These are phyloP conservation scores for Cheilosia grossa DNA, from an alignment of 2,888 invertebrate genomes.

Conservation along the genomic window DNA sequence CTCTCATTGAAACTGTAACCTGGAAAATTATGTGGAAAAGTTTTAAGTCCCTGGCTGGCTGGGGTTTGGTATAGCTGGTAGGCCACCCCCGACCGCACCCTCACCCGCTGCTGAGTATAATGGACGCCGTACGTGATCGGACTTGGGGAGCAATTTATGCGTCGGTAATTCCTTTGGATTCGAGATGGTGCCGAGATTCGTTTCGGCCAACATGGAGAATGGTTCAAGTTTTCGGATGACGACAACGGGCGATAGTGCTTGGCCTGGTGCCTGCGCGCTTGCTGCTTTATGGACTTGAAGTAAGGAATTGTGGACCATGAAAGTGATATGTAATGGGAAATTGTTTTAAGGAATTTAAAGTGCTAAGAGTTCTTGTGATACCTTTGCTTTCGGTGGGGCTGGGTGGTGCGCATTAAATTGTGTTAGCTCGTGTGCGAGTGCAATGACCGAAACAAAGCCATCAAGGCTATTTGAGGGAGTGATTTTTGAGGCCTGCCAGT, in stretches of 20 bases:
- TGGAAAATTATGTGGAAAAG: slow-evolving; percentile 74
- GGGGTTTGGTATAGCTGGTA: not conserved
- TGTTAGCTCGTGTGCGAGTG: slow-evolving; percentile 37
- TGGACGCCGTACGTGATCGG: slow-evolving; percentile 67
- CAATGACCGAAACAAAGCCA: slow-evolving; percentile 28
- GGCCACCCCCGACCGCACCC: not conserved
- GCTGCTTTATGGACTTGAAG: slow-evolving; percentile 64
- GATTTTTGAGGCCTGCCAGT: slow-evolving; percentile 1
- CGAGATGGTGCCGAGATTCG: slow-evolving; percentile 44
- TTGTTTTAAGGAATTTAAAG: slow-evolving; percentile 70
- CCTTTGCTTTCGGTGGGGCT: not conserved
- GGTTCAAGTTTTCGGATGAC: slow-evolving; percentile 7
- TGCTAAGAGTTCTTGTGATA: slow-evolving; percentile 59
- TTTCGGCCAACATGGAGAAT: slow-evolving; percentile 32
- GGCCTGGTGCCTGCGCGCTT: slow-evolving; percentile 1
- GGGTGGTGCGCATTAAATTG: slow-evolving; percentile 25
- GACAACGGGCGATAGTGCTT: not conserved
- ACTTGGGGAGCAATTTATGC: slow-evolving; percentile 70
- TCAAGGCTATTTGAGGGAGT: slow-evolving; percentile 5
- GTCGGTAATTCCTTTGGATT: slow-evolving; percentile 61
- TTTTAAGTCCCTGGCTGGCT: slow-evolving; percentile 47
- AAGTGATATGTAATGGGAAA: slow-evolving; percentile 69
- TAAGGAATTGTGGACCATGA: slow-evolving; percentile 57
- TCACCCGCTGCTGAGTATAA: slow-evolving; percentile 21
- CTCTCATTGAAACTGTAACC: slow-evolving; percentile 68